phyloP scores from a whole-genome alignment of 2,113 vertebrate species.

The Toxotes jaculatrix region DNA sequence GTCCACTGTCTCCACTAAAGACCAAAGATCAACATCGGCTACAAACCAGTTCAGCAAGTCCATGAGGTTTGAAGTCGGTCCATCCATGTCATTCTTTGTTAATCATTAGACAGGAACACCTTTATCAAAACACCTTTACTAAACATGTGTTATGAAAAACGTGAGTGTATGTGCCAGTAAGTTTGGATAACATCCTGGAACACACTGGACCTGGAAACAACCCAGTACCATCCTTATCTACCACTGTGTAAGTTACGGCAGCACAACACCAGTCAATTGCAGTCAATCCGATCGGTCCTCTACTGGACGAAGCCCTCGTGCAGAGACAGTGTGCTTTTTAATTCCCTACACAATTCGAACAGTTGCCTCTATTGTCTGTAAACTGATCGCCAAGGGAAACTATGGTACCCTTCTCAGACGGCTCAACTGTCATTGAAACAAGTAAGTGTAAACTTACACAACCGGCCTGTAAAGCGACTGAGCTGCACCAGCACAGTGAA shows the following conservation, averaged over 20 bases:
- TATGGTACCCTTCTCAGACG: too few species aligned
- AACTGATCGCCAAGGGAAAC: not conserved
- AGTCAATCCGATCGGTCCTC: not conserved
- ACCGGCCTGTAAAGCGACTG: too few species aligned
- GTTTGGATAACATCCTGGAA: not conserved
- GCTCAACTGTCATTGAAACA: not conserved
- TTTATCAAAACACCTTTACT: not conserved
- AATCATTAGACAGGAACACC: too few species aligned
- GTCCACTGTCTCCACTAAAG: not conserved
- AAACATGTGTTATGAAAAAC: too few species aligned
- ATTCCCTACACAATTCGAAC: not conserved
- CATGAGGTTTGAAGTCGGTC: not conserved
- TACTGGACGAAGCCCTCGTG: not conserved
- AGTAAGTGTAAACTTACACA: slow-evolving; percentile 22
- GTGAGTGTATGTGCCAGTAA: too few species aligned
- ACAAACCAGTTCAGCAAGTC: not conserved
- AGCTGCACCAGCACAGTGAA: not conserved
- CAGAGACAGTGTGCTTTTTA: not conserved
- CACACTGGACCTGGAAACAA: not conserved
- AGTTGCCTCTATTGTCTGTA: too few species aligned
- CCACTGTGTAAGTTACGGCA: not conserved
- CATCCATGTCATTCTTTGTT: slow-evolving; percentile 6
- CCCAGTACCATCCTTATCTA: not conserved
- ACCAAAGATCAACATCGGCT: not conserved
- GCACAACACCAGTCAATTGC: not conserved